phyloP scores from a whole-genome alignment of 2,797 vertebrate genomes.

The Trachurus trachurus region DNA sequence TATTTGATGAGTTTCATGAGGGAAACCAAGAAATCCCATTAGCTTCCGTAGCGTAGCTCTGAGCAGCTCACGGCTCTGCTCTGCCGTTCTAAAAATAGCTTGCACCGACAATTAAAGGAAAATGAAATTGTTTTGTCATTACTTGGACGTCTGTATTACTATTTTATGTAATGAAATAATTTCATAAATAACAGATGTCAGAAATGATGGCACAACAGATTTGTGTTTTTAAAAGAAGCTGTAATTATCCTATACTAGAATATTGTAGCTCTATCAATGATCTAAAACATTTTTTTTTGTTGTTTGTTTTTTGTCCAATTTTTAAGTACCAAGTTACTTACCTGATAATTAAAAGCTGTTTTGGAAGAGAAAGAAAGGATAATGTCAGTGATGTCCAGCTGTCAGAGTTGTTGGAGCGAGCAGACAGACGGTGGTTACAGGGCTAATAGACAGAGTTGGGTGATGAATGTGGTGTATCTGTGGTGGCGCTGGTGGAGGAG shows the following conservation, averaged over 20 bases:
- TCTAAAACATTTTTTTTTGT: not conserved
- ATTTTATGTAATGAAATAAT: not conserved
- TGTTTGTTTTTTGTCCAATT: too few species aligned
- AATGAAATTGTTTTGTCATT: too few species aligned
- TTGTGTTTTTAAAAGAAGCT: not conserved
- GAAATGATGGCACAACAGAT: not conserved
- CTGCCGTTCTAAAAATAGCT: too few species aligned
- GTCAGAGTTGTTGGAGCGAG: constrained; percentile 40
- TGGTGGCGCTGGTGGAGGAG: constrained; percentile 42
- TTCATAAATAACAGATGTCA: not conserved
- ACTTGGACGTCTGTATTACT: too few species aligned
- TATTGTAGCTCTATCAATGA: constrained; percentile 3
- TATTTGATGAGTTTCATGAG: too few species aligned
- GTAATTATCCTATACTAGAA: not conserved
- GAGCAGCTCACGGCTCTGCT: too few species aligned
- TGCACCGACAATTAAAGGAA: too few species aligned
- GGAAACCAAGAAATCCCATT: too few species aligned
- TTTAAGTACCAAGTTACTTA: not conserved
- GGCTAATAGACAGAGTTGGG: constrained; percentile 53
- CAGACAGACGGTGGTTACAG: constrained; percentile 47
- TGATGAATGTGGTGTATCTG: constrained; percentile 69
- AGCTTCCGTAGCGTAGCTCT: too few species aligned
- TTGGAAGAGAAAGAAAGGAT: constrained; percentile 2
- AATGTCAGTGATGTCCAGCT: constrained; percentile 31
- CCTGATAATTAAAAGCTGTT: constrained; percentile 31